These are phyloP conservation scores for Orcinus orca DNA, from an alignment of 2,113 vertebrate genomes.

Conservation along the genomic window DNA sequence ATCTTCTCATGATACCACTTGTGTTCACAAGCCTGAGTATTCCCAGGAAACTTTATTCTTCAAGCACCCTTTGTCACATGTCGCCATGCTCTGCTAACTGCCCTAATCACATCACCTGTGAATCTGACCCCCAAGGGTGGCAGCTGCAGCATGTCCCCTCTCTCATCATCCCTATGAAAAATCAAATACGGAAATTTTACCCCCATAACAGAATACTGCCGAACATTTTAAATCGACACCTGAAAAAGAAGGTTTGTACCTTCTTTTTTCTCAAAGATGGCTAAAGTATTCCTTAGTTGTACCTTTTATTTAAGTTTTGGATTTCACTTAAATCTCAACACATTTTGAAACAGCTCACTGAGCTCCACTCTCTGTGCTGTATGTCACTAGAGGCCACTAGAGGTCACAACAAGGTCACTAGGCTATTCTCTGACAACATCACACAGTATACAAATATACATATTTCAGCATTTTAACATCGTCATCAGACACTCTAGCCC, in stretches of 20 bases:
- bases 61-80: not conserved
- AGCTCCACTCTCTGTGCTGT: slow-evolving; percentile 25
- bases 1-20: not conserved
- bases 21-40: not conserved
- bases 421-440: slow-evolving; percentile 57
- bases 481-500: not conserved
- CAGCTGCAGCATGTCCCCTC: not conserved
- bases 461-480: not conserved
- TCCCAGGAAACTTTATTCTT: not conserved
- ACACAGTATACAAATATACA: slow-evolving; percentile 36
- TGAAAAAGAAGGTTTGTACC: not conserved
- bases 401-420: slow-evolving; percentile 64
- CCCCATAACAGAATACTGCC: not conserved
- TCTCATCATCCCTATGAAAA: not conserved
- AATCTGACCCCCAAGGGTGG: not conserved
- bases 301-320: not conserved
- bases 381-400: not conserved
- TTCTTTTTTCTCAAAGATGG: not conserved
- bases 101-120: not conserved
- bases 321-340: slow-evolving; percentile 16
- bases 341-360: not conserved
- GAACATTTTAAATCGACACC: not conserved
- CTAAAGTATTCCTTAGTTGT: not conserved
- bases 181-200: not conserved
- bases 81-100: rapidly evolving